Percentiles rank a stretch among this genome's conserved stretches.
Conservation (phyloP, 2,113 vertebrate genomes). For the Choloepus hoffmanni region DNA sequence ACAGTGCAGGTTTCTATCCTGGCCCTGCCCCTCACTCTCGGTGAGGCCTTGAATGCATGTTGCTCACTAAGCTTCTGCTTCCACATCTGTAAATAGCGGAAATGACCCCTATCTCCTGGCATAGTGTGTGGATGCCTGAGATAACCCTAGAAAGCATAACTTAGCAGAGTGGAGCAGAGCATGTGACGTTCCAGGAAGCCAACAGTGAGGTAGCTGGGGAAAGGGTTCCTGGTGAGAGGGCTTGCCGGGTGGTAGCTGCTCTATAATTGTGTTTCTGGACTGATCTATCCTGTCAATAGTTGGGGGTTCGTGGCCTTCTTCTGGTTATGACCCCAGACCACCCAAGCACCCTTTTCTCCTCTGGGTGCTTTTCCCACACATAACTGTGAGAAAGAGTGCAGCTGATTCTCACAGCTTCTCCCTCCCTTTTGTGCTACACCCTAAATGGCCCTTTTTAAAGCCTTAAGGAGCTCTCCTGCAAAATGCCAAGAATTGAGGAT, state of each 20-base stretch:
- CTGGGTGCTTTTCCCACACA: not conserved
- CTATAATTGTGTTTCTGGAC: not conserved
- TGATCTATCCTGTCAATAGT: not conserved
- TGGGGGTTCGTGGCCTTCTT: not conserved
- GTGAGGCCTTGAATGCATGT: rapidly evolving
- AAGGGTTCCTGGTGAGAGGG: not conserved
- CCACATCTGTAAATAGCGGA: not conserved
- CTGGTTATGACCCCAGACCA: not conserved
- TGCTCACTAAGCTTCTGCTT: not conserved
- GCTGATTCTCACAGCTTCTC: not conserved
- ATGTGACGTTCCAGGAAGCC: not conserved
- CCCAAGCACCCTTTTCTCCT: not conserved
- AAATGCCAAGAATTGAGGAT: not conserved
- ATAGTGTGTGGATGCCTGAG: not conserved
- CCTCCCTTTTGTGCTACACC: not conserved
- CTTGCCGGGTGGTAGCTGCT: rapidly evolving
- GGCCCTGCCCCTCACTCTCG: not conserved
- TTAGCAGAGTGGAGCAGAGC: rapidly evolving
- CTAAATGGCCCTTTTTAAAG: not conserved
- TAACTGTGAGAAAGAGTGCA: rapidly evolving
- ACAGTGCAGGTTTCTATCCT: not conserved
- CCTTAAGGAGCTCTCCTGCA: not conserved
- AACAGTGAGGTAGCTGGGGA: not conserved
- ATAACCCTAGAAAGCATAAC: too few species aligned
- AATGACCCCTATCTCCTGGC: not conserved